Conservation (phyloP, 1,140 invertebrate genomes). For the Papilio glaucus region DNA sequence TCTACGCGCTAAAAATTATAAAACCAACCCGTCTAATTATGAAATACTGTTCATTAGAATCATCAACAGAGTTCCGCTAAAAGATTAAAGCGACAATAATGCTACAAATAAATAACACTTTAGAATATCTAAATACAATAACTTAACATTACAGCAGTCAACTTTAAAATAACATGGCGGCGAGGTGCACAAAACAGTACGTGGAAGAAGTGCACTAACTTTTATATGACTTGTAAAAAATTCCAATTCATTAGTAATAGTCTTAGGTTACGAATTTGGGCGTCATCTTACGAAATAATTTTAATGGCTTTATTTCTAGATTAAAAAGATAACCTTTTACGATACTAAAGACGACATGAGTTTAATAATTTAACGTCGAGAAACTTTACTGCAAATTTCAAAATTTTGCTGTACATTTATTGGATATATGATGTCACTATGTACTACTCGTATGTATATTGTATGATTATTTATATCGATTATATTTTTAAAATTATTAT, state of each 20-base stretch:
- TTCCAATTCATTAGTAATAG: slow-evolving; percentile 14
- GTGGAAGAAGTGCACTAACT: slow-evolving; percentile 35
- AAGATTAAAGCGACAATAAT: slow-evolving; percentile 77
- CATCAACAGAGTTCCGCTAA: slow-evolving; percentile 61
- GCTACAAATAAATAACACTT: slow-evolving; percentile 83
- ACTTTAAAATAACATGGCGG: slow-evolving; percentile 70
- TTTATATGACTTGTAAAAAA: slow-evolving; percentile 29
- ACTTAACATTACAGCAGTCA: slow-evolving; percentile 81
- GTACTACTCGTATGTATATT: too few relatives aligned
- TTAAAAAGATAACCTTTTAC: neutral
- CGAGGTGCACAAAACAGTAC: slow-evolving; percentile 45
- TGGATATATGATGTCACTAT: neutral
- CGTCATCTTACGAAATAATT: slow-evolving; percentile 9
- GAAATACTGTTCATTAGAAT: slow-evolving; percentile 70
- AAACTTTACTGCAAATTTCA: neutral
- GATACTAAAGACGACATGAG: neutral
- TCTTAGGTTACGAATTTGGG: slow-evolving; percentile 8
- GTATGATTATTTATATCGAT: neutral
- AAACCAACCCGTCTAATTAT: slow-evolving; percentile 70
- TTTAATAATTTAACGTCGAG: neutral
- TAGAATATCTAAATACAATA: slow-evolving; percentile 82
- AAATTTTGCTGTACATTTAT: neutral
- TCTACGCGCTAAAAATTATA: slow-evolving; percentile 65
- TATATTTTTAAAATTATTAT: neutral
- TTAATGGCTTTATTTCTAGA: slow-evolving; percentile 14